Evolutionary conservation across 2,113 vertebrate species (phyloP).

Genomic region (Eptatretus burgeri): DNA sequence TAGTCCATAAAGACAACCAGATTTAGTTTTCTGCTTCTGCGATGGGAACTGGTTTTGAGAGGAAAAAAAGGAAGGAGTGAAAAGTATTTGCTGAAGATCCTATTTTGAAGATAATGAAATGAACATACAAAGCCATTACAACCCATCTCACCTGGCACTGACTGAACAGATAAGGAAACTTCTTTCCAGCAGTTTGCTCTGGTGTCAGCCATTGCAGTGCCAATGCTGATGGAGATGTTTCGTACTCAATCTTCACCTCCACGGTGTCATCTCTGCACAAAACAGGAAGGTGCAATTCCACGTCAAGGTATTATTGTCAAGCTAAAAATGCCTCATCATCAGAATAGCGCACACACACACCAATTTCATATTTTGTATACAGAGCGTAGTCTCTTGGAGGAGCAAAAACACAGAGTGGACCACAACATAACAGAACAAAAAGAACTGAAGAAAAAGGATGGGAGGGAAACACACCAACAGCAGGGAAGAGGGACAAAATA

Average conservation of each 20-base stretch:
- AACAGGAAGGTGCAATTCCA: neutral
- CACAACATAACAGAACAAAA: too few relatives aligned
- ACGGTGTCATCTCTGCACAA: constrained; percentile 49
- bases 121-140: neutral
- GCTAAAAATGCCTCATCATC: too few relatives aligned
- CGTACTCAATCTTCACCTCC: constrained; percentile 50
- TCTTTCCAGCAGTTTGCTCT: constrained; percentile 65
- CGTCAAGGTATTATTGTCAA: neutral
- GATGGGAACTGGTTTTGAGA: too few relatives aligned
- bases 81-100: neutral
- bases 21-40: too few relatives aligned
- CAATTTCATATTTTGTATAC: too few relatives aligned
- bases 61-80: neutral
- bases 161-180: constrained; percentile 71
- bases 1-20: neutral
- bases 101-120: neutral
- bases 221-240: constrained; percentile 45
- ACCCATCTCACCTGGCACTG: constrained; percentile 55
- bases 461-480: too few relatives aligned
- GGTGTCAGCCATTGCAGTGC: constrained; percentile 78
- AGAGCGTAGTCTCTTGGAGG: too few relatives aligned
- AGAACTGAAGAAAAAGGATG: too few relatives aligned
- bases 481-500: too few relatives aligned
- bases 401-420: too few relatives aligned
- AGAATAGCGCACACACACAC: too few relatives aligned